These are phyloP conservation scores for Rhadinocentrus ornatus DNA, from an alignment of 2,797 vertebrate genomes.

Conservation along the genomic window DNA sequence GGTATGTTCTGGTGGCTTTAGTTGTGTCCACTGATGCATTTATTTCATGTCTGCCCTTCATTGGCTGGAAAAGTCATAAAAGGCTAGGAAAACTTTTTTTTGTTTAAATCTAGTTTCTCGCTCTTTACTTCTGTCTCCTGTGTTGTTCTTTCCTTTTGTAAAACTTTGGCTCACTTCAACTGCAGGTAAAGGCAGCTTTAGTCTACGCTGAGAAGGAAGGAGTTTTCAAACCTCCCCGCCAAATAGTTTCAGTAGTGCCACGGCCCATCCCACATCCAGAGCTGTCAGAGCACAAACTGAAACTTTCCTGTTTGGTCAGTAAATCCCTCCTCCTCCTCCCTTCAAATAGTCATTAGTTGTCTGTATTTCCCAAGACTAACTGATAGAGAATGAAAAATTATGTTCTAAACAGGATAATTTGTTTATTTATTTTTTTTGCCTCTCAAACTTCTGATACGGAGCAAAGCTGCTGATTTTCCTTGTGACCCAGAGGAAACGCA, in stretches of 20 bases:
- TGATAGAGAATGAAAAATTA: slow-evolving; percentile 12
- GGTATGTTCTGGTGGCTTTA: not conserved
- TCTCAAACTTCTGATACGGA: slow-evolving; percentile 21
- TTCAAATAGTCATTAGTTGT: not conserved
- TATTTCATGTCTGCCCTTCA: not conserved
- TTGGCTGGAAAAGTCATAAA: not conserved
- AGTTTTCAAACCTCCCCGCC: slow-evolving; percentile 81
- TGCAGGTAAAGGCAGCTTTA: slow-evolving; percentile 51
- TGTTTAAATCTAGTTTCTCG: not conserved
- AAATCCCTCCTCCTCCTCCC: slow-evolving; percentile 3
- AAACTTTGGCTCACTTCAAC: slow-evolving; percentile 13
- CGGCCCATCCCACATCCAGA: slow-evolving; percentile 54
- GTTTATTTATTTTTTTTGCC: slow-evolving; percentile 9
- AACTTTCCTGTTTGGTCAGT: slow-evolving; percentile 65
- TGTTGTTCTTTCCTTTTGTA: slow-evolving; percentile 24
- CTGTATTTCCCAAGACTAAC: slow-evolving; percentile 21
- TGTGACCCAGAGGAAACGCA: slow-evolving; percentile 50
- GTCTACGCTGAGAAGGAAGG: slow-evolving; percentile 40
- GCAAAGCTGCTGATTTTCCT: slow-evolving; percentile 60
- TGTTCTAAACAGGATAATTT: slow-evolving; percentile 33
- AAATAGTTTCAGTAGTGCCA: slow-evolving; percentile 61
- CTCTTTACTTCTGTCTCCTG: not conserved
- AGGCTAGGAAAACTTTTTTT: slow-evolving; percentile 16
- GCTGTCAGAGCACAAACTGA: slow-evolving; percentile 63
- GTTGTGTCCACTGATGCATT: not conserved